Evolutionary conservation across 2,888 invertebrate species (phyloP).

Genomic region (Eretmocerus hayati): DNA sequence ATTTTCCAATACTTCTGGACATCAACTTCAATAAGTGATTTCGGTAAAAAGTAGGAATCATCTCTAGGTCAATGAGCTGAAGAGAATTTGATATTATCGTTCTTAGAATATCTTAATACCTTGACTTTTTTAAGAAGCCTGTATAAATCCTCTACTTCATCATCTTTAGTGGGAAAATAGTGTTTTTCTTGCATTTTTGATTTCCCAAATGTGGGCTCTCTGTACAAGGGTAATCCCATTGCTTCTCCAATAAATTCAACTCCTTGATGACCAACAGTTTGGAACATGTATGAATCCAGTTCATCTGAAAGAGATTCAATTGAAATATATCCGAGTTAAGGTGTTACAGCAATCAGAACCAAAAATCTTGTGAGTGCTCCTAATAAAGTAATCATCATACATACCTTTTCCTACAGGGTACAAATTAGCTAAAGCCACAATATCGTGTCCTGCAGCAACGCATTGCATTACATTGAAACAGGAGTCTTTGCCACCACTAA

Average conservation of each 20-base stretch:
- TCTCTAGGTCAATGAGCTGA: no score
- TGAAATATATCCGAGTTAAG: constrained; percentile 26
- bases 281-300: constrained; percentile 97
- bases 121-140: constrained; percentile 70
- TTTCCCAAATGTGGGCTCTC: constrained; percentile 74
- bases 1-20: no score
- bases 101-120: constrained; percentile 51
- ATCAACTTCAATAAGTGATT: no score
- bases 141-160: constrained; percentile 97
- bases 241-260: constrained; percentile 88
- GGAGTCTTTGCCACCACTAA: constrained; percentile 99
- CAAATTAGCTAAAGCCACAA: constrained; percentile 94
- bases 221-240: constrained; percentile 85
- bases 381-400: no score
- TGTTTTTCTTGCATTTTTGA: constrained; percentile 72
- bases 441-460: constrained; percentile 87
- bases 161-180: constrained; percentile 74
- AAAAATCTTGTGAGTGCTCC: no score
- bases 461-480: constrained; percentile 99
- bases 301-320: constrained; percentile 60
- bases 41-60: no score
- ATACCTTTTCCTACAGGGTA: constrained; percentile 76
- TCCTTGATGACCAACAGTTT: constrained; percentile 96
- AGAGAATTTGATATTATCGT: neutral
- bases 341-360: no score